phyloP scores from a whole-genome alignment of 2,888 invertebrate genomes.

The Philereme vetulata region DNA sequence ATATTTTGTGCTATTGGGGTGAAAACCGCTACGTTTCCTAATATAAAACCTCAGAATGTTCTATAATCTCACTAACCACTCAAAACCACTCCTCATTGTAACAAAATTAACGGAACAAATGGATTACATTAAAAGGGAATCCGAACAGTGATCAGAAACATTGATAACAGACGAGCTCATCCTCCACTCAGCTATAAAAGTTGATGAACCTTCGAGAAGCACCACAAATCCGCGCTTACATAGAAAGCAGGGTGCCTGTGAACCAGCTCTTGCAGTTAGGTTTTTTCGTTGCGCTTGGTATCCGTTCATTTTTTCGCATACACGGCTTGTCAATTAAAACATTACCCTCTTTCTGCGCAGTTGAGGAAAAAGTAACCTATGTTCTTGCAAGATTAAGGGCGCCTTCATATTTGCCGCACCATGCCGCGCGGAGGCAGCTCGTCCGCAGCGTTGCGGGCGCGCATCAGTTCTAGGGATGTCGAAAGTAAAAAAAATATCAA shows the following conservation, averaged over 20 bases:
- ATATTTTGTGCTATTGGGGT: no score
- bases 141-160: slow-evolving; percentile 51
- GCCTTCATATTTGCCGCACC: no score
- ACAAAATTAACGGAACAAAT: slow-evolving; percentile 35
- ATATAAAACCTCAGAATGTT: background rate
- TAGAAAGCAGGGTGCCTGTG: slow-evolving; percentile 11
- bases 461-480: no score
- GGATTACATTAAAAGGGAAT: slow-evolving; percentile 38
- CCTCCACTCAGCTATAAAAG: slow-evolving; percentile 38
- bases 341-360: no score
- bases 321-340: no score
- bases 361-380: no score
- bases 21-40: background rate
- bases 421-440: no score
- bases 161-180: slow-evolving; percentile 50
- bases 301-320: no score
- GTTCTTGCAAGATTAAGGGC: no score
- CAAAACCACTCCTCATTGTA: slow-evolving; percentile 14
- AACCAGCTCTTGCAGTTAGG: background rate
- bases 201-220: slow-evolving; percentile 37
- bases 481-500: no score
- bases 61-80: background rate
- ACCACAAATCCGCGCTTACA: slow-evolving; percentile 8
- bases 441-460: no score
- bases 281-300: no score